Evolutionary conservation across 2,888 invertebrate species (phyloP).

Genomic region (Drosophila anomalata): DNA sequence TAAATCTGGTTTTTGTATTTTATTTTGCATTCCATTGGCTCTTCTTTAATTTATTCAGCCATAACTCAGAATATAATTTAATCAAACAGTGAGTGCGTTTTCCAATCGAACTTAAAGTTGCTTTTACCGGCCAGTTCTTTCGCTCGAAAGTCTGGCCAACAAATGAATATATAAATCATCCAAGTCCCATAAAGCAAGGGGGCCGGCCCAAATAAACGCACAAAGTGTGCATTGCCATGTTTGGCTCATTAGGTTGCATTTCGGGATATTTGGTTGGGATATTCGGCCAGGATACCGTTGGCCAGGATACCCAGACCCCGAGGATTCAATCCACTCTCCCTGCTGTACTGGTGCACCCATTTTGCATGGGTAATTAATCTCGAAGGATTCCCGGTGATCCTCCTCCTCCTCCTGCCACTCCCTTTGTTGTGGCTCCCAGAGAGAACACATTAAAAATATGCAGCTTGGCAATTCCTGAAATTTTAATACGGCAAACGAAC

Average conservation of each 20-base stretch:
- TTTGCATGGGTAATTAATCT: conserved; percentile 77
- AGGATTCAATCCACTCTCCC: conserved; percentile 15
- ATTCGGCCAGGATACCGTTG: conserved; percentile 1
- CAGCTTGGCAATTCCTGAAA: conserved; percentile 60
- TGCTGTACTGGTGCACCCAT: conserved; percentile 30
- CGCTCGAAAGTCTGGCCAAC: background rate
- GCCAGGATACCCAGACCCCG: background rate
- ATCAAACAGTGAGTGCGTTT: background rate
- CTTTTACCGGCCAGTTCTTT: background rate
- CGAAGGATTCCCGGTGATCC: conserved; percentile 24
- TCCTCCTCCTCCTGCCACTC: background rate
- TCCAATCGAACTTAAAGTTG: background rate
- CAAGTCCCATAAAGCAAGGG: conserved; percentile 17
- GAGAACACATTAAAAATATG: conserved; percentile 45
- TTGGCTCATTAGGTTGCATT: conserved; percentile 55
- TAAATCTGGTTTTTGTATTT: conserved; percentile 1
- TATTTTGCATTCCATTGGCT: background rate
- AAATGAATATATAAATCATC: conserved; percentile 41
- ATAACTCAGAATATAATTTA: background rate
- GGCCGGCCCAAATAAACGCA: conserved; percentile 1
- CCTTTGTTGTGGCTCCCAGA: conserved; percentile 6
- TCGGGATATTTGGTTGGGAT: conserved; percentile 8
- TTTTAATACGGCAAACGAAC: conserved; percentile 68
- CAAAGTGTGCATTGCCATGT: conserved; percentile 34
- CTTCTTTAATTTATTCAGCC: background rate